Evolutionary conservation across 2,888 invertebrate species (phyloP).

Genomic region (Tricholauxania praeusta): DNA sequence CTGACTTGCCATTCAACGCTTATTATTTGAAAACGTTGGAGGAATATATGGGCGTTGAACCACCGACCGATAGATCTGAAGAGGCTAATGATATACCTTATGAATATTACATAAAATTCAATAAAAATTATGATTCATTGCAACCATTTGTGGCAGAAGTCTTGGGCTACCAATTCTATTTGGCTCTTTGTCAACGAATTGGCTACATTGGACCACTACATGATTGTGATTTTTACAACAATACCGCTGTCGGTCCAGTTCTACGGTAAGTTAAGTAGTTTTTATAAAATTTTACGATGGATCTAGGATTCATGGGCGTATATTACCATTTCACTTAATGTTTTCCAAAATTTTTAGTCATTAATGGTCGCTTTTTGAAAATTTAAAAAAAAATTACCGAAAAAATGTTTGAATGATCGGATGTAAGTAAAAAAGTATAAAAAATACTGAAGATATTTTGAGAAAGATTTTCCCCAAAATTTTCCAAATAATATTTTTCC

Average conservation of each 20-base stretch:
- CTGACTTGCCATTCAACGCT: not conserved
- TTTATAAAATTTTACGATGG: no score
- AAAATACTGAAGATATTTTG: no score
- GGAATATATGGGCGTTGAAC: constrained; percentile 73
- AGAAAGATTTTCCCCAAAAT: no score
- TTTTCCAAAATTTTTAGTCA: no score
- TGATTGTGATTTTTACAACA: constrained; percentile 84
- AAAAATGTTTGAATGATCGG: no score
- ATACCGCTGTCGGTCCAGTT: constrained; percentile 78
- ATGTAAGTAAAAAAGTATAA: no score
- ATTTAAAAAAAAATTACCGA: no score
- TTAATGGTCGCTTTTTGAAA: no score
- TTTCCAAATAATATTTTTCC: no score
- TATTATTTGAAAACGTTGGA: constrained; percentile 73
- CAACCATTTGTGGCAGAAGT: constrained; percentile 78
- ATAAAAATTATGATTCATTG: constrained; percentile 32
- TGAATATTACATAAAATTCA: constrained; percentile 72
- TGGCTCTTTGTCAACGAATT: constrained; percentile 79
- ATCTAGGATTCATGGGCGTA: no score
- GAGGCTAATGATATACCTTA: constrained; percentile 78
- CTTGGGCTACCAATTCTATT: constrained; percentile 84
- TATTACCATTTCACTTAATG: no score
- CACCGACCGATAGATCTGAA: constrained; percentile 72
- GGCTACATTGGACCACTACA: constrained; percentile 80
- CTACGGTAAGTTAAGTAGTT: constrained; percentile 60